Conservation (phyloP, 2,888 invertebrate species). For the Tipula helvola region DNA sequence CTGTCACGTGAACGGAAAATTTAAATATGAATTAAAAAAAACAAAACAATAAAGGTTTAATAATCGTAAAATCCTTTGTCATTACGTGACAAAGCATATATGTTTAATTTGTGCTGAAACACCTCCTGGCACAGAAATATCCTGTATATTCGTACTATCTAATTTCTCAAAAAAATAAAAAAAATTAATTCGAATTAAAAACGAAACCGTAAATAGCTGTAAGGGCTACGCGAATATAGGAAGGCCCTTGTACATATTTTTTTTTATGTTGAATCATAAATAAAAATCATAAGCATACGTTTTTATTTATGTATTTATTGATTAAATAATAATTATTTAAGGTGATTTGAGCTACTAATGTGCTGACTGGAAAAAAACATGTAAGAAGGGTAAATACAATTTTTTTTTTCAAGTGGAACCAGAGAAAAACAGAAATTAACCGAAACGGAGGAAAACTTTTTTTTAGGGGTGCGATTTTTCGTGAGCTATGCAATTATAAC, state of each 20-base stretch:
- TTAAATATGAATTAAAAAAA: not conserved
- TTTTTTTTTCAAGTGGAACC: slow-evolving; percentile 4
- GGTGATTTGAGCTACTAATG: not conserved
- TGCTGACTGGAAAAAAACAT: not conserved
- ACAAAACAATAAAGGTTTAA: not conserved
- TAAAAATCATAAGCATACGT: not conserved
- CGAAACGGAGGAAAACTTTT: not conserved
- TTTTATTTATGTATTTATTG: not conserved
- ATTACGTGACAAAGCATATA: not conserved
- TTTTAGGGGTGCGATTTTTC: not conserved
- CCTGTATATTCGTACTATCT: not conserved
- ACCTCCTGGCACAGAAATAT: not conserved
- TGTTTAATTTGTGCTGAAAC: not conserved
- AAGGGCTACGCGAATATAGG: not conserved
- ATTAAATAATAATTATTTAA: slow-evolving; percentile 4
- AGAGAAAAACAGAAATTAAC: not conserved
- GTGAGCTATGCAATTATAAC: not conserved
- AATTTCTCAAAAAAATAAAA: not conserved
- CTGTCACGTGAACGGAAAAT: not conserved
- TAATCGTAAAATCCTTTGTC: not conserved
- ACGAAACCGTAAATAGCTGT: not conserved
- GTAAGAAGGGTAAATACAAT: not conserved
- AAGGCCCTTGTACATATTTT: not conserved
- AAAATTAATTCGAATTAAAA: not conserved
- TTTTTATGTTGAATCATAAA: not conserved